These are phyloP conservation scores for Molossus molossus DNA, from an alignment of 2,797 vertebrate species.

Conservation along the genomic window DNA sequence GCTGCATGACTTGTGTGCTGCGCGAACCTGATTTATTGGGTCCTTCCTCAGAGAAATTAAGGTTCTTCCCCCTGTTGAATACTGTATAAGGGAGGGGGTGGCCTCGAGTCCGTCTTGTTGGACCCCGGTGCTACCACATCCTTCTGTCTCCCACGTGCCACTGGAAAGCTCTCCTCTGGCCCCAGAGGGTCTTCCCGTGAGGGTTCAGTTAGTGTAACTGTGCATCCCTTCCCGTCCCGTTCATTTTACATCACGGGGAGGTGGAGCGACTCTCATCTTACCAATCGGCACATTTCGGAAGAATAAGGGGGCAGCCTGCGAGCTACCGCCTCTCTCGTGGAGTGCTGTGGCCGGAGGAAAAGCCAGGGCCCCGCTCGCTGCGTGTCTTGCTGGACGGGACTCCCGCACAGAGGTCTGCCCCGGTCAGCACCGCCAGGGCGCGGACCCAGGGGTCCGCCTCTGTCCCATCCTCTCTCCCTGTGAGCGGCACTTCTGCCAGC, in stretches of 20 bases:
- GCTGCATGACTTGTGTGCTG: not conserved
- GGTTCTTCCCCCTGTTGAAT: not conserved
- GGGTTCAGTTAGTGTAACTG: not conserved
- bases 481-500: not conserved
- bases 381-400: not conserved
- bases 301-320: not conserved
- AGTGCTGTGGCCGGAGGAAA: not conserved
- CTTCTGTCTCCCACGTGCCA: not conserved
- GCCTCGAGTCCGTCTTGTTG: not conserved
- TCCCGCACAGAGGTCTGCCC: accelerated
- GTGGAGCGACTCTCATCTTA: not conserved
- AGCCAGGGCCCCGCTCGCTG: accelerated
- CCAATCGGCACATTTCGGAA: not conserved
- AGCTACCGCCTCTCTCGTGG: not conserved
- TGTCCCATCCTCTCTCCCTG: not conserved
- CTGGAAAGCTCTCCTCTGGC: not conserved
- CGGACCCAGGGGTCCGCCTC: not conserved
- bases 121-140: not conserved
- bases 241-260: not conserved
- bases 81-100: not conserved
- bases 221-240: not conserved
- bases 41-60: slow-evolving; percentile 13
- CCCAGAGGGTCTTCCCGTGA: not conserved
- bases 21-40: not conserved
- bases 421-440: accelerated